Conservation (phyloP, 2,888 invertebrate species). For the Polydrusus tereticollis region DNA sequence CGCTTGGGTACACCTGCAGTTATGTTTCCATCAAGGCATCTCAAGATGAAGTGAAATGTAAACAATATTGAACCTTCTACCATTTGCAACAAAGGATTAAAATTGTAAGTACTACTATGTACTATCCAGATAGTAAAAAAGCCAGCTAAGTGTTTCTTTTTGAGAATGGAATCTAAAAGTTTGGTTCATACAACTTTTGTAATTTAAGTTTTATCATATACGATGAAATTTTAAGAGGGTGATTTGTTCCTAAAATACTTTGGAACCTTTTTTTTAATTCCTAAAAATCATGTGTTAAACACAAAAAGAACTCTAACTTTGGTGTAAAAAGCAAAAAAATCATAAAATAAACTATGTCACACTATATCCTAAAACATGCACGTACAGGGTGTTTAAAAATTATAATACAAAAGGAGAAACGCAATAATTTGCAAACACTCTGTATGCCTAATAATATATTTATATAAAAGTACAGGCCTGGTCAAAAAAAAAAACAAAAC, state of each 20-base stretch:
- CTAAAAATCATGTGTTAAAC: slow-evolving; percentile 5
- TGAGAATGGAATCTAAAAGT: no score
- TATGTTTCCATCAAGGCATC: no score
- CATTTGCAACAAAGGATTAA: no score
- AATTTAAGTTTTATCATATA: no score
- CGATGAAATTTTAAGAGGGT: not conserved
- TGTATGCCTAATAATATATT: slow-evolving; percentile 14
- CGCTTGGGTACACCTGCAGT: no score
- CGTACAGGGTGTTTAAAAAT: slow-evolving; percentile 27
- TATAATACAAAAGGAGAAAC: slow-evolving; percentile 1
- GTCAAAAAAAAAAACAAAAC: not conserved
- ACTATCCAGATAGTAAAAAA: no score
- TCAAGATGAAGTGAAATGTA: no score
- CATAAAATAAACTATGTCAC: slow-evolving; percentile 19
- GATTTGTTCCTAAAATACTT: not conserved
- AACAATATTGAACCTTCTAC: no score
- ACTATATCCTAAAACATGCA: slow-evolving; percentile 13
- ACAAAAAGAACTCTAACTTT: slow-evolving; percentile 26
- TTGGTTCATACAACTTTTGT: no score
- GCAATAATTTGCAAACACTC: slow-evolving; percentile 23
- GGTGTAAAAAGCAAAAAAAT: slow-evolving; percentile 21
- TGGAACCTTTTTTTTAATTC: not conserved
- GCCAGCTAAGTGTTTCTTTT: no score
- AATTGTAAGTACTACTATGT: no score
- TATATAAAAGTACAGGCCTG: not conserved